Base-by-base conservation (phyloP, 2,797 vertebrate species). In the Nannoperca obscura region DNA sequence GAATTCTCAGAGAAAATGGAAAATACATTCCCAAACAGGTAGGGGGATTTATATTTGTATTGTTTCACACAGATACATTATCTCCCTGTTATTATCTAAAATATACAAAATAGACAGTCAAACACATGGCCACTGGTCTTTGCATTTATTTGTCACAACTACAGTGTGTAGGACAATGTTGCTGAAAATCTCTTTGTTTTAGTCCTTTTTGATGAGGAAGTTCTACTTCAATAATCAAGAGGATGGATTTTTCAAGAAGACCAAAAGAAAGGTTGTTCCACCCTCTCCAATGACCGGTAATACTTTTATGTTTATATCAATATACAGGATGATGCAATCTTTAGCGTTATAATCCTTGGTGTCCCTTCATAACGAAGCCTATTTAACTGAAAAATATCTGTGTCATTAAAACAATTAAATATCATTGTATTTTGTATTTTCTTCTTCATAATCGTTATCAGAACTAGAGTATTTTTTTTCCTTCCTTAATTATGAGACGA, bases 161-260 rank as follows among this genome's bases (percentile, higher is more conserved):
- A 5, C 19, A 17, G 4, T 19, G 20, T 74, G 3, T 14, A 1
- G 0, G 4, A 20, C 3, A 52, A 1, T 65, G 3, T 15, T 40
- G n/a, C 3, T 81, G 7, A 55, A 24, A 15, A 11, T 71, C 15
- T 66, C 10, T 76, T 74, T 71, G 50, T 81, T 85, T 82, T 24
- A 99, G 98, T 99, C 98, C 13, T 99, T 99, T 91, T 93, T 99
- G 91, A 97, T 97, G 92, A 96, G 98, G 90, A 99, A 99, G 87
- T 99, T 98, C 85, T 99, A 96, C 93, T 99, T 99, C 94, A 99
- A 99, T 91, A 99, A 99, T 90, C 97, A 98, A 75, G 98, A 99
- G 83, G 98, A 99, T 93, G 98, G 98, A 74, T 99, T 99, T 95
- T 99, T 99, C 93, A 99, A 99, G 94, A 99, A 99, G 95, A 99